Percentiles rank a stretch among this genome's conserved stretches.
Evolutionary conservation across 2,888 invertebrate species (phyloP).

Genomic region (Himalopsyche anomala): DNA sequence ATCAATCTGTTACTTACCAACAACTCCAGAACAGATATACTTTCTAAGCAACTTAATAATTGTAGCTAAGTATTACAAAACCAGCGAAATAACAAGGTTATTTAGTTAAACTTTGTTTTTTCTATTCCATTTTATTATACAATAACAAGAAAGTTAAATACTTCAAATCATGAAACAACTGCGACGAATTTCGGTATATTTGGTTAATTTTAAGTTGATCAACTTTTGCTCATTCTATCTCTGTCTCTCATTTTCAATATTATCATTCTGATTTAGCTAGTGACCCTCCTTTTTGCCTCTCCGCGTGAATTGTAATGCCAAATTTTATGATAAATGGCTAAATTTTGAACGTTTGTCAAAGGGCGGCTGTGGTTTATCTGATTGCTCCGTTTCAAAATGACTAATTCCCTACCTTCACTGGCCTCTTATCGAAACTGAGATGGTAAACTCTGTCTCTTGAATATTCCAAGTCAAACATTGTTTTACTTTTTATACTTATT

Average conservation of each 20-base stretch:
- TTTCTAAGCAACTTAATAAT: no score
- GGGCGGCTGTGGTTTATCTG: slow-evolving; percentile 58
- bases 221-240: slow-evolving; percentile 47
- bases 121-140: no score
- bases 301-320: slow-evolving; percentile 42
- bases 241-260: slow-evolving; percentile 34
- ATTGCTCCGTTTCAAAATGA: slow-evolving; percentile 55
- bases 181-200: neutral
- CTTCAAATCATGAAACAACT: neutral
- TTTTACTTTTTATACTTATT: no score
- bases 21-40: no score
- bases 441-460: slow-evolving; percentile 27
- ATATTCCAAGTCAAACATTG: slow-evolving; percentile 4
- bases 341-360: slow-evolving; percentile 64
- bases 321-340: slow-evolving; percentile 58
- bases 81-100: no score
- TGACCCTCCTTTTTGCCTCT: slow-evolving; percentile 36
- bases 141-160: no score
- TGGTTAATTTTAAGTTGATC: slow-evolving; percentile 62
- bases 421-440: neutral
- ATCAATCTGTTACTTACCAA: no score
- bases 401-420: slow-evolving; percentile 51
- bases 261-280: slow-evolving; percentile 14
- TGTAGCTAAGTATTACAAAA: no score
- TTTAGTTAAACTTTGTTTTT: no score